These are phyloP conservation scores for Incurvaria masculella DNA, from an alignment of 2,888 invertebrate genomes.

Conservation along the genomic window DNA sequence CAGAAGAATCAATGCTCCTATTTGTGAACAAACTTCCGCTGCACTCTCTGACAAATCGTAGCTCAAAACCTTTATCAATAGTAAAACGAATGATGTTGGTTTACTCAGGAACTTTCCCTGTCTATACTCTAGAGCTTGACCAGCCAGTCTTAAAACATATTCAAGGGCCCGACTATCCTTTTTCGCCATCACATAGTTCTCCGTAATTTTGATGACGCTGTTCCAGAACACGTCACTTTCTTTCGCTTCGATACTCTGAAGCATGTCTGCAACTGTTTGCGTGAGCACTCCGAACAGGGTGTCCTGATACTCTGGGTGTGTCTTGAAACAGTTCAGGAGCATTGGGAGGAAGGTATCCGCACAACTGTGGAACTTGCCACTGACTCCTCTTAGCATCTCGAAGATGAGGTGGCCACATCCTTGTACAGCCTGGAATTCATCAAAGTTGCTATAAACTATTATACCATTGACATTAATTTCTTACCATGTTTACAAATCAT, in stretches of 20 bases:
- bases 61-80: constrained; percentile 52
- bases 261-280: constrained; percentile 61
- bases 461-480: not conserved
- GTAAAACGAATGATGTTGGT: constrained; percentile 55
- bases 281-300: constrained; percentile 63
- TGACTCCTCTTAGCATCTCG: constrained; percentile 82
- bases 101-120: constrained; percentile 62
- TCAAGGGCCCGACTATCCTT: constrained; percentile 24
- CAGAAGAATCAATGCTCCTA: constrained; percentile 57
- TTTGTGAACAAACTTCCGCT: constrained; percentile 47
- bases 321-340: constrained; percentile 60
- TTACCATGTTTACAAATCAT: not conserved
- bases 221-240: constrained; percentile 68
- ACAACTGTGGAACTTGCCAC: constrained; percentile 82
- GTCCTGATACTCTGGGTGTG: constrained; percentile 46
- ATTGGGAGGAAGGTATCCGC: constrained; percentile 68
- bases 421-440: constrained; percentile 61
- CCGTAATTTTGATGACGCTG: constrained; percentile 32
- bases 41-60: constrained; percentile 43
- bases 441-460: constrained; percentile 4
- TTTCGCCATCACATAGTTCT: constrained; percentile 35
- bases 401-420: constrained; percentile 88
- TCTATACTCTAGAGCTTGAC: constrained; percentile 60
- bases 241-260: constrained; percentile 59
- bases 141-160: constrained; percentile 55